Conservation (phyloP, 2,113 vertebrate genomes). For the Promerops cafer region DNA sequence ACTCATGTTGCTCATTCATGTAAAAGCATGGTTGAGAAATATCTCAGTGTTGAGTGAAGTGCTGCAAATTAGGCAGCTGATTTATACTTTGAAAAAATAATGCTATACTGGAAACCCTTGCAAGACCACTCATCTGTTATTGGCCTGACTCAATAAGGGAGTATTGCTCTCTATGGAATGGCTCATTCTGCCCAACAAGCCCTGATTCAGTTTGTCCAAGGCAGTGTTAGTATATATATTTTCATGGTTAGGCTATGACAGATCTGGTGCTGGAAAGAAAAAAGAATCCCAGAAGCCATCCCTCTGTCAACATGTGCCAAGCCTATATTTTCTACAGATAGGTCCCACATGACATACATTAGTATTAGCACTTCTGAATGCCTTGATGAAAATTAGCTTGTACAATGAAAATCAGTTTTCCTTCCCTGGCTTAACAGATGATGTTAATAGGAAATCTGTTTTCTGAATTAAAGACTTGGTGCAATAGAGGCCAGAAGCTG, state of each 20-base stretch:
- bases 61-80: neutral
- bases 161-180: neutral
- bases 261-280: neutral
- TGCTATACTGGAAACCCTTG: neutral
- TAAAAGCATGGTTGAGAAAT: neutral
- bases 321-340: neutral
- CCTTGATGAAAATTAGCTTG: neutral
- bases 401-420: neutral
- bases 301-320: neutral
- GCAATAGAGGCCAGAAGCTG: neutral
- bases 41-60: neutral
- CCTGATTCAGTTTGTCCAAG: neutral
- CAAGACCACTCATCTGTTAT: neutral
- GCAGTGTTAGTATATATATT: neutral
- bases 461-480: neutral
- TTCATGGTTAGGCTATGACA: neutral
- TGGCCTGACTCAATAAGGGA: neutral
- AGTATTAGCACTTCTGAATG: neutral
- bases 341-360: neutral
- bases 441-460: neutral
- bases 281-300: neutral
- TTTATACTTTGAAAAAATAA: neutral
- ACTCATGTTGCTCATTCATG: neutral
- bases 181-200: neutral
- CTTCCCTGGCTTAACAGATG: neutral